A percentile compares a stretch with the other conserved stretches of the same genome.
Conservation (phyloP, 2,888 invertebrate genomes). For the Drosophila merina region DNA sequence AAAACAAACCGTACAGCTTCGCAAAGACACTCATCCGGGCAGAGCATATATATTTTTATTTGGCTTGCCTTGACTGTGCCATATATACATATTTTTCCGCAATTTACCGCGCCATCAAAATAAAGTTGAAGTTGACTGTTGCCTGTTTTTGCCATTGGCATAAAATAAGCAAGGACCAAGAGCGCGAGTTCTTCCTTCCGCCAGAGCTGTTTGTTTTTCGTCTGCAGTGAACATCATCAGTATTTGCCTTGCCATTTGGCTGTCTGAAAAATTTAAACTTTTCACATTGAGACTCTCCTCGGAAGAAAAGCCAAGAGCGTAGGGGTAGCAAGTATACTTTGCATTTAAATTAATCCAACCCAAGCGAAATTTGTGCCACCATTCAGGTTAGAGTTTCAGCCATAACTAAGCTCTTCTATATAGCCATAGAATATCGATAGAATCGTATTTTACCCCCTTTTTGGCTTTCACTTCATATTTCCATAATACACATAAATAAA, state of each 20-base stretch:
- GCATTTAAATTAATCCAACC: constrained; percentile 24
- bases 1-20: neutral
- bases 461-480: constrained; percentile 63
- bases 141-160: constrained; percentile 48
- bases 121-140: constrained; percentile 64
- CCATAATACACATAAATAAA: constrained; percentile 70
- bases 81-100: constrained; percentile 54
- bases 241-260: constrained; percentile 58
- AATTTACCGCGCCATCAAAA: constrained; percentile 70
- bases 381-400: constrained; percentile 5
- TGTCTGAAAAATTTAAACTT: constrained; percentile 38
- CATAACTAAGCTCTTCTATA: constrained; percentile 51
- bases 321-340: constrained; percentile 22
- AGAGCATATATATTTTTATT: constrained; percentile 22
- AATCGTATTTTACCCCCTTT: constrained; percentile 24
- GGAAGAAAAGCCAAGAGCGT: neutral
- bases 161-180: constrained; percentile 22
- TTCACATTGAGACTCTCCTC: constrained; percentile 15
- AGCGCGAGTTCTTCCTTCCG: neutral
- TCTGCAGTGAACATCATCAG: constrained; percentile 29
- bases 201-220: constrained; percentile 24
- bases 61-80: constrained; percentile 15
- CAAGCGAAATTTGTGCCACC: constrained; percentile 17
- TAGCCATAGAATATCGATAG: constrained; percentile 25
- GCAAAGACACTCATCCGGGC: neutral